phyloP scores from a whole-genome alignment of 2,888 invertebrate species.

The Acronicta aceris region DNA sequence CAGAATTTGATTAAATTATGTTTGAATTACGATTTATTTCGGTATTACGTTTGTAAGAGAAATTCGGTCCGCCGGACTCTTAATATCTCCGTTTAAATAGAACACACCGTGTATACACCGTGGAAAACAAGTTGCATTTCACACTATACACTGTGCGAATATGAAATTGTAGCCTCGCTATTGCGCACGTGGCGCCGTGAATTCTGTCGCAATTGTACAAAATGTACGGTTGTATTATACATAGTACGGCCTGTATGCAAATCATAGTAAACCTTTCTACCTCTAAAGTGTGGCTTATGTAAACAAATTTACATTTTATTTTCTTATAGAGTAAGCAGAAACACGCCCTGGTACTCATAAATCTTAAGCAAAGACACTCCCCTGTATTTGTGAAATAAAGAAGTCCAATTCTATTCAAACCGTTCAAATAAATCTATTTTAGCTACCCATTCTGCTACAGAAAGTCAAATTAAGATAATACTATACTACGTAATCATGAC shows the following conservation, averaged over 20 bases:
- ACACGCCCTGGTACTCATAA: constrained; percentile 7
- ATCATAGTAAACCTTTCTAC: constrained; percentile 12
- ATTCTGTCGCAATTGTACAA: constrained; percentile 7
- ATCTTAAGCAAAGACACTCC: constrained; percentile 21
- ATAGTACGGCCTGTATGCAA: constrained; percentile 21
- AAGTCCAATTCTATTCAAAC: constrained; percentile 17
- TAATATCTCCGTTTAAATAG: too few relatives aligned
- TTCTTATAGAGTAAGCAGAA: constrained; percentile 10
- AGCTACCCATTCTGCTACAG: neutral
- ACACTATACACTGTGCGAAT: neutral
- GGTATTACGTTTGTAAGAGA: too few relatives aligned
- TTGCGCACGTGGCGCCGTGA: neutral
- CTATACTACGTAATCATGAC: too few relatives aligned
- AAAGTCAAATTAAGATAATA: too few relatives aligned
- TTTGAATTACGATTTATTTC: too few relatives aligned
- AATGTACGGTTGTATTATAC: constrained; percentile 7
- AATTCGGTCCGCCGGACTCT: too few relatives aligned
- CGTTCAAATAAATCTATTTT: constrained; percentile 5
- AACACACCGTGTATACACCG: too few relatives aligned
- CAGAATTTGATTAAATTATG: too few relatives aligned
- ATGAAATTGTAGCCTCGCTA: neutral
- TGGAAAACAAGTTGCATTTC: too few relatives aligned
- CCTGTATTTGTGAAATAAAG: constrained; percentile 28
- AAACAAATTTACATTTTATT: constrained; percentile 23
- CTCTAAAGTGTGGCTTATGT: constrained; percentile 15